Percentiles rank a stretch among this genome's conserved stretches.
Conservation (phyloP, 1,140 invertebrate genomes). For the Diorhabda sublineata region DNA sequence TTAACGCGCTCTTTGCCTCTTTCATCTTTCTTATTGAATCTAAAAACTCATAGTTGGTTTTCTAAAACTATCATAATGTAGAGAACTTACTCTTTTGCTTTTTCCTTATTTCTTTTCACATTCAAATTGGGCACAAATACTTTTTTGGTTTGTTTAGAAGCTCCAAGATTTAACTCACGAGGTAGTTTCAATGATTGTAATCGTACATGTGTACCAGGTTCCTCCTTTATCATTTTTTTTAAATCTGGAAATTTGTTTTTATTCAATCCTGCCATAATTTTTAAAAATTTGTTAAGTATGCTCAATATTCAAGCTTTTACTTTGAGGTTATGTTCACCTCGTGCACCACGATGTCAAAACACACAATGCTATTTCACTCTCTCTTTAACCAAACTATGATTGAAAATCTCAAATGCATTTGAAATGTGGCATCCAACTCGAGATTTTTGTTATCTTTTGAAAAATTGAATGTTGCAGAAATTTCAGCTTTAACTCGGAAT, state of each 20-base stretch:
- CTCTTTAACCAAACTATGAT: too few species aligned
- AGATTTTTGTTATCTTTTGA: too few species aligned
- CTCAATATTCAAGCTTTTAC: too few species aligned
- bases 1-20: slow-evolving; percentile 20
- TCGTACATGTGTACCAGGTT: slow-evolving; percentile 4
- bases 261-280: too few species aligned
- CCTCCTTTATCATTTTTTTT: slow-evolving; percentile 15
- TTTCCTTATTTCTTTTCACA: slow-evolving; percentile 37
- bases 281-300: too few species aligned
- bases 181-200: slow-evolving; percentile 36
- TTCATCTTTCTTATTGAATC: slow-evolving; percentile 23
- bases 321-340: too few species aligned
- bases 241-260: neutral
- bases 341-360: too few species aligned
- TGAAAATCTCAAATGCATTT: too few species aligned
- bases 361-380: too few species aligned
- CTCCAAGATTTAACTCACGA: slow-evolving; percentile 38
- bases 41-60: slow-evolving; percentile 10
- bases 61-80: slow-evolving; percentile 6
- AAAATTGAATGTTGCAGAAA: too few species aligned
- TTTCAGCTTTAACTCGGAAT: too few species aligned
- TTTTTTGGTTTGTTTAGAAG: slow-evolving; percentile 36
- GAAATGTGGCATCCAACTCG: too few species aligned
- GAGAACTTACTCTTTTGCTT: slow-evolving; percentile 34
- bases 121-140: slow-evolving; percentile 38